Conservation (phyloP, 2,888 invertebrate genomes). For the Dasysyrphus albostriatus region DNA sequence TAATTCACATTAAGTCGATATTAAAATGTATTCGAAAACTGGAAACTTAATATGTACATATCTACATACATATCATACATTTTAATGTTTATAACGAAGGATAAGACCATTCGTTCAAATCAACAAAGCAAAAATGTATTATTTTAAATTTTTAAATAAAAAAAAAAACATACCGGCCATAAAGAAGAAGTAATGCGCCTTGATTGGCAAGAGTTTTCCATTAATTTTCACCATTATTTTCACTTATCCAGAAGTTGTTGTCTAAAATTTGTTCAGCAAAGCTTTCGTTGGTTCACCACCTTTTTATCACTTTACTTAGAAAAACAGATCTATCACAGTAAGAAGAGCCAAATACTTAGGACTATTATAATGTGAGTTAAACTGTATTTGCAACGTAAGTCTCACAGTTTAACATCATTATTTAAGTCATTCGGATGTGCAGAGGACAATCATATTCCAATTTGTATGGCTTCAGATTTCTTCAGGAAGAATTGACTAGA, state of each 20-base stretch:
- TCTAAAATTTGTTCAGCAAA: not conserved
- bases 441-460: not conserved
- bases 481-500: constrained; percentile 23
- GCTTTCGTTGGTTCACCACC: constrained; percentile 3
- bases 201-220: constrained; percentile 89
- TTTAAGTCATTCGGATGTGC: not conserved
- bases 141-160: not conserved
- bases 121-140: not conserved
- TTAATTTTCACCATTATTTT: constrained; percentile 87
- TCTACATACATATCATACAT: no score
- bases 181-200: constrained; percentile 94
- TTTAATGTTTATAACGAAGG: no score
- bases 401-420: not conserved
- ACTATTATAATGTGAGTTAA: not conserved
- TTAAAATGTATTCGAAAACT: no score
- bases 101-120: not conserved
- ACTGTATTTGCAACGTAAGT: not conserved
- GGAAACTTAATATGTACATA: no score
- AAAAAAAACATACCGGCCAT: constrained; percentile 89
- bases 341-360: not conserved
- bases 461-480: not conserved
- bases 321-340: not conserved
- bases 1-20: no score
- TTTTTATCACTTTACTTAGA: not conserved
- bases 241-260: not conserved